Percentiles rank a stretch among this genome's conserved stretches.
Evolutionary conservation across 2,797 vertebrate species (phyloP).

Genomic region (Sebastes flavidus): DNA sequence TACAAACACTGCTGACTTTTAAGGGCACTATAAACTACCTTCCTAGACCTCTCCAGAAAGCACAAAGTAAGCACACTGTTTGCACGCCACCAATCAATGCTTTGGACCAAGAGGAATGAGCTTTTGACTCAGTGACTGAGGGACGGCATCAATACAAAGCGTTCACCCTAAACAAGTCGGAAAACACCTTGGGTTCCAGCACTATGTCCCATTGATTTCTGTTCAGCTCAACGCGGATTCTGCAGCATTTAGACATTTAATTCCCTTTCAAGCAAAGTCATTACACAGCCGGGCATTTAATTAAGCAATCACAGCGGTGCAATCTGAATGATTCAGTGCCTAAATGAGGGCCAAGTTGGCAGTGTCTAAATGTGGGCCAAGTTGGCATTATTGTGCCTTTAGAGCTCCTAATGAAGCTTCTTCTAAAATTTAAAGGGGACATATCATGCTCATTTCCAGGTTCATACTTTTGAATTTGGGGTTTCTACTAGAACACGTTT

Average conservation of each 20-base stretch:
- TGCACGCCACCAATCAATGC: conserved; percentile 68
- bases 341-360: conserved; percentile 66
- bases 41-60: conserved; percentile 50
- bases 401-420: conserved; percentile 25
- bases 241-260: conserved; percentile 80
- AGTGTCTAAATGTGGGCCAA: conserved; percentile 65
- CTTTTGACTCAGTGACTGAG: conserved; percentile 68
- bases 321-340: conserved; percentile 76
- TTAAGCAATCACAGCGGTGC: conserved; percentile 79
- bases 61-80: conserved; percentile 73
- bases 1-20: conserved; percentile 29
- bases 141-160: conserved; percentile 74
- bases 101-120: conserved; percentile 71
- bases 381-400: conserved; percentile 51
- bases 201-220: conserved; percentile 79
- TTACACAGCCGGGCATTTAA: conserved; percentile 83
- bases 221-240: conserved; percentile 69
- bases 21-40: conserved; percentile 37
- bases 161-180: conserved; percentile 72
- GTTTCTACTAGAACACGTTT: background rate
- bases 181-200: conserved; percentile 78
- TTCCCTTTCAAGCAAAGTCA: conserved; percentile 80
- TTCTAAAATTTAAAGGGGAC: background rate
- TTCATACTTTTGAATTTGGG: background rate
- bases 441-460: background rate